Base-by-base conservation (phyloP, 2,888 invertebrate species). In the Megastigmus dorsalis region DNA sequence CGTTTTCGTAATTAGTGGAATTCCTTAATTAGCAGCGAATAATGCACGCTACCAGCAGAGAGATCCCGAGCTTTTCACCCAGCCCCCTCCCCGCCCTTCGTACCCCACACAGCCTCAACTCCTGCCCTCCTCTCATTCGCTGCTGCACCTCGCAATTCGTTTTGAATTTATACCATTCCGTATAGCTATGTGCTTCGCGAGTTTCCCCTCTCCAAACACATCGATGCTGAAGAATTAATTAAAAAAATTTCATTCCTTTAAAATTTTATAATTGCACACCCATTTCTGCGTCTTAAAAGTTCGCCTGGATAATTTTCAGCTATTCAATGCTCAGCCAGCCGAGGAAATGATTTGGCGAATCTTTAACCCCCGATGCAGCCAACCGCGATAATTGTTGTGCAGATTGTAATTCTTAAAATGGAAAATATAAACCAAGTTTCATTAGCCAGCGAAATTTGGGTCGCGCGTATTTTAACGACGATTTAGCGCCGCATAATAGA, bases 1-100 rank as follows among this genome's bases (percentile, higher is more conserved):
- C 69, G 28, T 69, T 65, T 74, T 70, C 62, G 52, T 70, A 70
- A 75, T 75, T 75, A 75, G 75, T 62, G 57, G 38, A 70, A 75
- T 70, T 66, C 43, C 69, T 62, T 68, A 74, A 71, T 72, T 66
- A 70, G 70, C 62, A 59, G 41, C 50, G 41, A 66, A 72, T 72
- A 59, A 60, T 36, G 57, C 9, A 9, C 41, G 41, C 45, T 23
- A 33, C 20, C 20, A 38, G n/a, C n/a, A n/a, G n/a, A n/a, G 50
- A 26, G 45, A 54, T 65, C 50, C 20, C 20, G 62, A 59, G 43
- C 52, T 59, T 52, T 38, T 43, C 20, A 28, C 18, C n/a, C 18
- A n/a, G 3, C n/a, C n/a, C 1, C 28, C 6, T 38, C 38, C 43
- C 23, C 10, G 13, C 26, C 18, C 6, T 5, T 20, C 3, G n/a